A percentile compares a stretch with the other conserved stretches of the same genome.
Evolutionary conservation across 1,140 invertebrate genomes (phyloP).

Genomic region (Calephelis virginiensis): DNA sequence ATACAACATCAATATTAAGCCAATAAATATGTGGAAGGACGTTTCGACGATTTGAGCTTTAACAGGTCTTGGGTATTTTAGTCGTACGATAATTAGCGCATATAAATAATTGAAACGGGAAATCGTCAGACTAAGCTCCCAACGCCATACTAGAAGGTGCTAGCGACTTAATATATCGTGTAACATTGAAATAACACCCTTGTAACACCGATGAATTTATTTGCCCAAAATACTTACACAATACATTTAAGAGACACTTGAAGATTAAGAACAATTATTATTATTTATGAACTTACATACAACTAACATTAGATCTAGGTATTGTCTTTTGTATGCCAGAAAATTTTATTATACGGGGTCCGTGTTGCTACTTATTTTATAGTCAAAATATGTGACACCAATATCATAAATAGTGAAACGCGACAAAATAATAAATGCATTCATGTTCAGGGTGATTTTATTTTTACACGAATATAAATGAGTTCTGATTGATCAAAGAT

Average conservation of each 20-base stretch:
- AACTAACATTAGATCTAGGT: conserved; percentile 77
- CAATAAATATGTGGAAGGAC: conserved; percentile 19
- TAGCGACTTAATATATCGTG: neutral
- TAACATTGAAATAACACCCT: conserved; percentile 36
- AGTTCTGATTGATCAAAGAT: neutral
- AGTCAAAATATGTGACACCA: conserved; percentile 47
- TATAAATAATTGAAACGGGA: neutral
- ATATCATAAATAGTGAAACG: conserved; percentile 40
- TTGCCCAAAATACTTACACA: conserved; percentile 68
- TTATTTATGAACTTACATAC: conserved; percentile 73
- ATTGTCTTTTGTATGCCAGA: conserved; percentile 78
- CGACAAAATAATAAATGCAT: conserved; percentile 31
- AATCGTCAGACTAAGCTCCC: neutral
- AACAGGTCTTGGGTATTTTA: neutral
- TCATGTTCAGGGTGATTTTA: conserved; percentile 28
- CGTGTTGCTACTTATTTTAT: conserved; percentile 33
- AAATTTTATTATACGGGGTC: conserved; percentile 62
- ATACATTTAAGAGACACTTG: conserved; percentile 67
- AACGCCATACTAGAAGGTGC: conserved; percentile 5
- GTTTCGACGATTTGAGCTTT: conserved; percentile 14
- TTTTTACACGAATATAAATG: conserved; percentile 24
- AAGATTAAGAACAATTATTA: conserved; percentile 73
- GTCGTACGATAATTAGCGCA: neutral
- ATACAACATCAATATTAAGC: conserved; percentile 14
- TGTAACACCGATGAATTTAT: conserved; percentile 59